These are phyloP conservation scores for Chymomyza procnemis DNA, from an alignment of 2,888 invertebrate genomes.

Conservation along the genomic window DNA sequence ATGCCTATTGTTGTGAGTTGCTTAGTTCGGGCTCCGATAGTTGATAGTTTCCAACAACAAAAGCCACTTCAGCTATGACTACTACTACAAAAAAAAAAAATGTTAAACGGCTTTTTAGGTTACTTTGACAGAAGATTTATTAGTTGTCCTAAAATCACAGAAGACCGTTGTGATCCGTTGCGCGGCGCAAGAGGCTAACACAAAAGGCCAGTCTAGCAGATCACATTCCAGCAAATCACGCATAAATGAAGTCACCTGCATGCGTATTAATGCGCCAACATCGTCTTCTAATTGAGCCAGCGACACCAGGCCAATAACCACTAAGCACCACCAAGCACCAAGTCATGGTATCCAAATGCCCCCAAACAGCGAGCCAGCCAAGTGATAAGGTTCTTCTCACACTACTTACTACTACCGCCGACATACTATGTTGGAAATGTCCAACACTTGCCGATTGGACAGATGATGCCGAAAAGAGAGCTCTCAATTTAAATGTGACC, in stretches of 20 bases:
- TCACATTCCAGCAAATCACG: slow-evolving; percentile 61
- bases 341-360: slow-evolving; percentile 13
- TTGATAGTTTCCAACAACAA: slow-evolving; percentile 3
- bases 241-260: slow-evolving; percentile 51
- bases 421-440: background rate
- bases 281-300: slow-evolving; percentile 73
- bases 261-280: slow-evolving; percentile 72
- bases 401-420: slow-evolving; percentile 5
- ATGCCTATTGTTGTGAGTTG: slow-evolving; percentile 54
- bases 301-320: slow-evolving; percentile 40
- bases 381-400: slow-evolving; percentile 37
- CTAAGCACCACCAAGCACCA: background rate
- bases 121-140: slow-evolving; percentile 68
- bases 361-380: slow-evolving; percentile 2
- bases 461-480: background rate
- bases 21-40: slow-evolving; percentile 27
- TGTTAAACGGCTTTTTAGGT: slow-evolving; percentile 61
- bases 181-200: slow-evolving; percentile 28
- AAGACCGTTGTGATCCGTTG: slow-evolving; percentile 48
- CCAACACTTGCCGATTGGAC: background rate
- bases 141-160: slow-evolving; percentile 68
- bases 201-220: slow-evolving; percentile 33
- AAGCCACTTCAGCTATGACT: slow-evolving; percentile 31
- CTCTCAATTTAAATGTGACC: slow-evolving; percentile 67
- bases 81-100: slow-evolving; percentile 50